phyloP scores from a whole-genome alignment of 2,113 vertebrate species.

The Toxotes chatareus region DNA sequence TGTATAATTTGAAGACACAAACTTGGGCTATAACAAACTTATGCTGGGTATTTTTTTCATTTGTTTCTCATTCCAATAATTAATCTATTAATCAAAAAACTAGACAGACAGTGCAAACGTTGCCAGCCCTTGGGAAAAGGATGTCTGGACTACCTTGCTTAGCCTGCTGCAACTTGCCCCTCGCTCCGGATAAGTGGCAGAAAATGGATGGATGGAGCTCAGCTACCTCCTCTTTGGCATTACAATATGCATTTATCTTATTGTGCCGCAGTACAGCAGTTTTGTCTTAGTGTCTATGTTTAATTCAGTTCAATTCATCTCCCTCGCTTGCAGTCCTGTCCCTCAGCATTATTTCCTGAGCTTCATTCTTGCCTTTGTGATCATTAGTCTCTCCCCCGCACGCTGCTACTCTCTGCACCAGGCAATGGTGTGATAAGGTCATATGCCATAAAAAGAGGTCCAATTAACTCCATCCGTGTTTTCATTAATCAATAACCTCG shows the following conservation, averaged over 20 bases:
- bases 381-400: slow-evolving; percentile 50
- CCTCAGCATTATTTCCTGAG: slow-evolving; percentile 22
- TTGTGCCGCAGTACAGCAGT: not conserved
- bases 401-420: slow-evolving; percentile 38
- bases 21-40: too few relatives aligned
- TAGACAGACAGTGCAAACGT: not conserved
- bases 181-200: too few relatives aligned
- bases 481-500: slow-evolving; percentile 66
- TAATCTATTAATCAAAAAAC: too few relatives aligned
- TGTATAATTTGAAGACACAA: too few relatives aligned
- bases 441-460: slow-evolving; percentile 60
- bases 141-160: not conserved
- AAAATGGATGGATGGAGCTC: not conserved
- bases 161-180: too few relatives aligned
- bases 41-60: too few relatives aligned
- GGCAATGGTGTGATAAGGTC: slow-evolving; percentile 62
- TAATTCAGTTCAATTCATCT: slow-evolving; percentile 29
- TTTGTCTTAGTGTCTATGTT: slow-evolving; percentile 3
- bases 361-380: slow-evolving; percentile 34
- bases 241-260: not conserved
- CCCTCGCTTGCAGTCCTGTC: slow-evolving; percentile 6
- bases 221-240: not conserved
- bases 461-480: slow-evolving; percentile 66
- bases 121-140: too few relatives aligned
- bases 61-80: not conserved